Conservation (phyloP, 2,888 invertebrate species). For the Drosophila ustulata region DNA sequence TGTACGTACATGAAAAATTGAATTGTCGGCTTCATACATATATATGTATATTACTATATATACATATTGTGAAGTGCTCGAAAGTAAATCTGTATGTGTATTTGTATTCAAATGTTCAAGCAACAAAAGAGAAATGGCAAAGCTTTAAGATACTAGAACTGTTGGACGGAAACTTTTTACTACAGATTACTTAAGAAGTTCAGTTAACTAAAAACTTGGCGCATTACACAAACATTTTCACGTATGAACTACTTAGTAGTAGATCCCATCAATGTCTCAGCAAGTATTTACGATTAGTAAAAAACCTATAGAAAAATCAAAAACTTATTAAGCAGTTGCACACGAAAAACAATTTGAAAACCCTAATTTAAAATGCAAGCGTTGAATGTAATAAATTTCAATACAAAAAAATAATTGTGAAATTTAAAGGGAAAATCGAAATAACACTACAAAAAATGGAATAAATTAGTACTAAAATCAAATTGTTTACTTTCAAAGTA, state of each 20-base stretch:
- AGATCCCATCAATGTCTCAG: constrained; percentile 43
- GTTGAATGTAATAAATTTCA: constrained; percentile 62
- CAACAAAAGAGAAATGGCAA: constrained; percentile 71
- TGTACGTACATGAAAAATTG: constrained; percentile 23
- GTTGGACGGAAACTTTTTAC: constrained; percentile 52
- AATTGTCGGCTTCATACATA: constrained; percentile 36
- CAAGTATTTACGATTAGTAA: constrained; percentile 43
- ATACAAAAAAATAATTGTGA: constrained; percentile 56
- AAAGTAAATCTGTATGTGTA: constrained; percentile 23
- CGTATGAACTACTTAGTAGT: constrained; percentile 23
- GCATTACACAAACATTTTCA: constrained; percentile 24
- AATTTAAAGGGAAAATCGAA: constrained; percentile 32
- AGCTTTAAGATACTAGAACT: constrained; percentile 74
- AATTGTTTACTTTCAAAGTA: constrained; percentile 72
- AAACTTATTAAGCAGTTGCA: constrained; percentile 54
- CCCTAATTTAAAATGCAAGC: constrained; percentile 57
- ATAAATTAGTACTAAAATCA: constrained; percentile 46
- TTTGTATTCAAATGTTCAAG: constrained; percentile 59
- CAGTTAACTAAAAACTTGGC: constrained; percentile 34
- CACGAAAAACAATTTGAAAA: constrained; percentile 43
- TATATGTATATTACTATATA: background rate
- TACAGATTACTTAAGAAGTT: constrained; percentile 23
- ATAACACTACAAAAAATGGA: constrained; percentile 33
- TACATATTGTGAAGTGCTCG: constrained; percentile 27
- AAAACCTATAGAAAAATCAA: constrained; percentile 46